Conservation (phyloP, 2,113 vertebrate species). For the Zosterops lateralis region DNA sequence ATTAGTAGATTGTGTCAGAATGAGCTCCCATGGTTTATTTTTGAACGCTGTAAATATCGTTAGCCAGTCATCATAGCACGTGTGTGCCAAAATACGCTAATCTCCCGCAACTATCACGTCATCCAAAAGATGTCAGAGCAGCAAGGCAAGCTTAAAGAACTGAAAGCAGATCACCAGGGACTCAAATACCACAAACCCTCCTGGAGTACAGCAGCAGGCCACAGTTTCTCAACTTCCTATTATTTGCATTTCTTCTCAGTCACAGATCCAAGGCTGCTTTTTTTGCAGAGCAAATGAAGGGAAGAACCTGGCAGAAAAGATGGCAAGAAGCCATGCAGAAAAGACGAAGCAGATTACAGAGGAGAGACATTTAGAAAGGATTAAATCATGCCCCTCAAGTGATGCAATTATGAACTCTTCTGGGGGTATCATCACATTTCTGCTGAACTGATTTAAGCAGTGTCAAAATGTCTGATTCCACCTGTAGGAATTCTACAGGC, state of each 20-base stretch:
- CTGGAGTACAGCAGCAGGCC: neutral
- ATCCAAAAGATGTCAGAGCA: slow-evolving; percentile 25
- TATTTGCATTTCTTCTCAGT: neutral
- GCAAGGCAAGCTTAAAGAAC: neutral
- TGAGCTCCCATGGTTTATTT: slow-evolving; percentile 55
- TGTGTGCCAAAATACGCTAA: slow-evolving; percentile 7
- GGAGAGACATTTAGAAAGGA: neutral
- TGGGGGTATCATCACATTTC: neutral
- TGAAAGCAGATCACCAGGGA: neutral
- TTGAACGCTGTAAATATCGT: slow-evolving; percentile 35
- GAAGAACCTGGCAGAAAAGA: neutral
- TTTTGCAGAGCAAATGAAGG: neutral
- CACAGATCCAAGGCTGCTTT: neutral
- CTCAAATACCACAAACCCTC: neutral
- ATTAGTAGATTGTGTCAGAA: slow-evolving; percentile 58
- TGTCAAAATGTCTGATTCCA: neutral
- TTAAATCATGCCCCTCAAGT: neutral
- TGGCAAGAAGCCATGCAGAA: neutral
- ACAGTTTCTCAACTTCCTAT: neutral
- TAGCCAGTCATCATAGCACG: slow-evolving; percentile 28
- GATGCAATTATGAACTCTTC: neutral
- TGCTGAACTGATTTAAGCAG: neutral
- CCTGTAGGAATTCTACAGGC: neutral
- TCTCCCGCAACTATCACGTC: slow-evolving; percentile 20
- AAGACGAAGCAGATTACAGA: neutral